These are phyloP conservation scores for Aphelocoma coerulescens DNA, from an alignment of 2,113 vertebrate genomes.

Conservation along the genomic window DNA sequence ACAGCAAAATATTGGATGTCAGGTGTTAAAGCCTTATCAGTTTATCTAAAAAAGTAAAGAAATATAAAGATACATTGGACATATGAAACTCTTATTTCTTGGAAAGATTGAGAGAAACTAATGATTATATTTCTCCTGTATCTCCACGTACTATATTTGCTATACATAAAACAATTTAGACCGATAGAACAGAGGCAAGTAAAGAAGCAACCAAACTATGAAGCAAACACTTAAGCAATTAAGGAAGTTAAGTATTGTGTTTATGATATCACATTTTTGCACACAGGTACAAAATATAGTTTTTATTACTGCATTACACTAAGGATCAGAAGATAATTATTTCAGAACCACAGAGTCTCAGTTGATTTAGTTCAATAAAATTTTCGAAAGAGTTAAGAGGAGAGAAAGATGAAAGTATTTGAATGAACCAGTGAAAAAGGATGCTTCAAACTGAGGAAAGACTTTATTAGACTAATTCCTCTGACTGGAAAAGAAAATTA, in stretches of 20 bases:
- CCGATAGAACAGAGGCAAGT: background rate
- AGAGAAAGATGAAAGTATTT: background rate
- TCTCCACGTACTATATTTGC: background rate
- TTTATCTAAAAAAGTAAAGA: background rate
- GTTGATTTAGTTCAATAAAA: background rate
- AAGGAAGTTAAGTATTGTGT: background rate
- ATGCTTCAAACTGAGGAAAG: background rate
- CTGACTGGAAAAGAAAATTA: background rate
- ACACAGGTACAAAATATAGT: background rate
- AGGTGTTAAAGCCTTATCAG: background rate
- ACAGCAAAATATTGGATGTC: background rate
- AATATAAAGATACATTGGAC: background rate
- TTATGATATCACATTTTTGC: background rate
- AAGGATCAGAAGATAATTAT: background rate
- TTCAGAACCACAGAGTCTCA: background rate
- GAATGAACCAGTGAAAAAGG: background rate
- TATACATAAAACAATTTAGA: background rate
- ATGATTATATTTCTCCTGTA: background rate
- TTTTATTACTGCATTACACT: background rate
- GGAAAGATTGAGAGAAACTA: background rate
- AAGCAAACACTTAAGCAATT: background rate
- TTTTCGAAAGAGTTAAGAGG: background rate
- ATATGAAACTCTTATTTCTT: background rate
- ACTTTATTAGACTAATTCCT: background rate
- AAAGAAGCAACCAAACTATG: background rate